Base-by-base conservation (phyloP, 2,113 vertebrate species). In the Ammospiza caudacuta region DNA sequence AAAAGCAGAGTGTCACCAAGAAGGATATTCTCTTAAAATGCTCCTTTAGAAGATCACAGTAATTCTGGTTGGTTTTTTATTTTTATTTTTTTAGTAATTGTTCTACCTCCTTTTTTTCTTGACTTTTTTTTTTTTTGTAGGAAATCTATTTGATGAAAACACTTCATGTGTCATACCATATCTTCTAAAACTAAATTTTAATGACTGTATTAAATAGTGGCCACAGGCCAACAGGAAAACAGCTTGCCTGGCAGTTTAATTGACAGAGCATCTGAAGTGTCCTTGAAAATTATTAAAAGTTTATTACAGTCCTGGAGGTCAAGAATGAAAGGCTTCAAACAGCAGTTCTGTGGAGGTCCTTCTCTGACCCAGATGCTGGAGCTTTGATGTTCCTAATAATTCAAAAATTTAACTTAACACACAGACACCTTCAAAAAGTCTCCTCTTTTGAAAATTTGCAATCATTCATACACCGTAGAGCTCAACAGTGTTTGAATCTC, bases 241-340 rank as follows among this genome's bases (percentile, higher is more conserved):
- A 86, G 90, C 88, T 97, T 90, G 83, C 62, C 33, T 12, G 80
- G 93, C 93, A 92, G n/a, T 94, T 95, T 97, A 95, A 96, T 84
- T 95, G 96, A 95, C 92, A 94, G 90, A 93, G 80, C 67, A 94
- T 76, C 94, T 93, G 67, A 95, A 94, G 88, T 67, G 86, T 86
- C 97, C 95, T 96, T 97, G 97, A 91, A 95, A 96, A 95, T 93
- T 93, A 96, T 96, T 94, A 76, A 83, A 95, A 94, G 92, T 97
- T 96, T 95, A 95, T 95, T 93, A 81, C 33, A 62, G 90, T 96
- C 90, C 90, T 95, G 80, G 89, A 96, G 96, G 95, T 97, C 95
- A 95, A 93, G 93, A 95, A 94, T 88, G 82, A 95, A 96, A 96
- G 63, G 92, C 92, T 94, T 96, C 92, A 91, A 97, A 95, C 78